Conservation (phyloP, 2,797 vertebrate species). For the Euphonia xanthogaster region DNA sequence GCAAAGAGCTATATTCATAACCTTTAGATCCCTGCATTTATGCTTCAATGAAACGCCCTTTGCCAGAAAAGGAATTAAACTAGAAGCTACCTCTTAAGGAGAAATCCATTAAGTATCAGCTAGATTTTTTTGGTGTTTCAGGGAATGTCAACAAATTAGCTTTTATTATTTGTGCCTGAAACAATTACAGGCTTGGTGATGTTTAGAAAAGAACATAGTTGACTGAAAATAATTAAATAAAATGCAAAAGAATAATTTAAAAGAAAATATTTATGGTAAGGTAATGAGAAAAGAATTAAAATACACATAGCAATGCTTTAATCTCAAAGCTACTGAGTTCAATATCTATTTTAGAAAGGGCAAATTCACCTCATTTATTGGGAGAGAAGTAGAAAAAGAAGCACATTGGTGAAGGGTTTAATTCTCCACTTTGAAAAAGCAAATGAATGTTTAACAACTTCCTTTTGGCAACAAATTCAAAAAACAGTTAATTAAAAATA, state of each 20-base stretch:
- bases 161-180: constrained; percentile 42
- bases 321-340: neutral
- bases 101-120: neutral
- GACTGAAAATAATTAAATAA: neutral
- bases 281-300: constrained; percentile 8
- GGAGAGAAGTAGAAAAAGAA: neutral
- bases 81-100: constrained; percentile 20
- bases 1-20: constrained; percentile 4
- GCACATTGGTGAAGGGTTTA: neutral
- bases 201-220: constrained; percentile 3
- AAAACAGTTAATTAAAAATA: neutral
- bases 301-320: neutral
- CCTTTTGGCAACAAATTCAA: neutral
- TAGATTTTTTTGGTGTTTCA: constrained; percentile 42
- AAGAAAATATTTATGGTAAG: constrained; percentile 20
- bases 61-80: constrained; percentile 25
- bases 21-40: constrained; percentile 18
- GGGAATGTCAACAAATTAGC: constrained; percentile 23
- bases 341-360: neutral
- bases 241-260: neutral
- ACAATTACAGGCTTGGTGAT: constrained; percentile 5
- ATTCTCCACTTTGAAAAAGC: neutral
- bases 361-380: neutral
- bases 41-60: neutral
- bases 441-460: neutral